These are phyloP conservation scores for Hippotragus niger DNA, from an alignment of 2,113 vertebrate genomes.

Conservation along the genomic window DNA sequence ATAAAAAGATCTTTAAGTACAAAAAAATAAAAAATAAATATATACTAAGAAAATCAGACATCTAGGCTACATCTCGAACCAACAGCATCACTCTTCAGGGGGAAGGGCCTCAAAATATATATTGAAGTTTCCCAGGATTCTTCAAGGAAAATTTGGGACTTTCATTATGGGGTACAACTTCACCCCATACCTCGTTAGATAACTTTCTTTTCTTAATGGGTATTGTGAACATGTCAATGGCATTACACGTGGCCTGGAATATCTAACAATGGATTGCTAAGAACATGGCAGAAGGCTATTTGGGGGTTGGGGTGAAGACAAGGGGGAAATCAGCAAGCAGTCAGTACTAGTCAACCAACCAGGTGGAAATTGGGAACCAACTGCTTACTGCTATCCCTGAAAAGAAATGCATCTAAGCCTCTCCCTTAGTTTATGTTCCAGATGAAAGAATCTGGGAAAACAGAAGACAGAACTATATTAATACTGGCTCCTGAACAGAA, in stretches of 20 bases:
- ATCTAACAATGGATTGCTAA: background rate
- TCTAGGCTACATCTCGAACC: background rate
- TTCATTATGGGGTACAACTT: background rate
- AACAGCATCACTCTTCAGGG: background rate
- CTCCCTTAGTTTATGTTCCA: constrained; percentile 14
- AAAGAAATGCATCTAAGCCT: background rate
- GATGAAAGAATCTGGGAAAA: constrained; percentile 15
- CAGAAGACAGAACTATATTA: background rate
- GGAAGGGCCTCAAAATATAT: background rate
- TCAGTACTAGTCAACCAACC: constrained; percentile 21
- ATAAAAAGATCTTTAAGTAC: background rate
- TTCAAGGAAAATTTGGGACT: background rate
- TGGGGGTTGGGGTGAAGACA: background rate
- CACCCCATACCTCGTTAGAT: background rate
- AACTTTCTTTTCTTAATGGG: constrained; percentile 11
- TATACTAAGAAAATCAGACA: background rate
- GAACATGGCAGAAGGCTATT: background rate
- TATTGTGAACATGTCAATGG: background rate
- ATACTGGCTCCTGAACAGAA: constrained; percentile 69
- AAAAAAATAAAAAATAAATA: background rate
- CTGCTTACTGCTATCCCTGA: background rate
- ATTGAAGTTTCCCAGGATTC: background rate
- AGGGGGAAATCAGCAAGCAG: background rate
- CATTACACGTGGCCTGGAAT: background rate
- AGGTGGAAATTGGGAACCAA: background rate